Conservation (phyloP, 2,888 invertebrate genomes). For the Caenorhabditis macrosperma region DNA sequence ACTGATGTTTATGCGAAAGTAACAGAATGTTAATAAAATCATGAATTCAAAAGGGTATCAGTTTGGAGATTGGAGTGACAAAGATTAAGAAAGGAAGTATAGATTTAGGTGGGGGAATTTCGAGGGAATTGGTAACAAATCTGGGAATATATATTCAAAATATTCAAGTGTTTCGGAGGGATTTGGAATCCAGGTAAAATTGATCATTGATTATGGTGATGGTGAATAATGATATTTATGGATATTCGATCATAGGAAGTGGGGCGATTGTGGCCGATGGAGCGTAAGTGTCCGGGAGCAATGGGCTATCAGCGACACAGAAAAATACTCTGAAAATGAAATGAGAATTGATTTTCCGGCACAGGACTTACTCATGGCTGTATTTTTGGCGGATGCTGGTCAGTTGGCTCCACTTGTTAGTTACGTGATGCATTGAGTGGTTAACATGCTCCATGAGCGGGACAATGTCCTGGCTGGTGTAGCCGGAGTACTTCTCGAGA, state of each 20-base stretch:
- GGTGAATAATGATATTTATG: conserved; percentile 13
- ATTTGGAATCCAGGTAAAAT: conserved; percentile 41
- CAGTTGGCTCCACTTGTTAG: conserved; percentile 53
- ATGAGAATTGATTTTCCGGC: background rate
- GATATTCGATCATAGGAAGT: conserved; percentile 12
- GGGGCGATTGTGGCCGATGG: background rate
- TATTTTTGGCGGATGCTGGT: conserved; percentile 74
- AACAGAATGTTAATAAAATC: conserved; percentile 10
- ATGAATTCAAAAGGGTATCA: background rate
- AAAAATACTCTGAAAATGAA: conserved; percentile 63
- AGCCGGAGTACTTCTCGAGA: conserved; percentile 76
- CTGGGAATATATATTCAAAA: background rate
- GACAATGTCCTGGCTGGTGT: conserved; percentile 68
- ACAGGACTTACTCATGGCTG: conserved; percentile 72
- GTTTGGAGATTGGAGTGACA: background rate
- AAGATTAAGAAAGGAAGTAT: no score
- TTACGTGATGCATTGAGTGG: conserved; percentile 68
- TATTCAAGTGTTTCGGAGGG: conserved; percentile 4
- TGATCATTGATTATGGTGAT: background rate
- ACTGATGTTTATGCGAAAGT: conserved; percentile 5
- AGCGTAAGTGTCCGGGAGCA: conserved; percentile 34
- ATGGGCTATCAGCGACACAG: conserved; percentile 54
- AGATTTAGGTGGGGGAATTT: no score
- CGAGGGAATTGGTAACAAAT: background rate
- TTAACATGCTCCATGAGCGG: conserved; percentile 74